phyloP scores from a whole-genome alignment of 2,797 vertebrate genomes.

The Rhadinocentrus ornatus region DNA sequence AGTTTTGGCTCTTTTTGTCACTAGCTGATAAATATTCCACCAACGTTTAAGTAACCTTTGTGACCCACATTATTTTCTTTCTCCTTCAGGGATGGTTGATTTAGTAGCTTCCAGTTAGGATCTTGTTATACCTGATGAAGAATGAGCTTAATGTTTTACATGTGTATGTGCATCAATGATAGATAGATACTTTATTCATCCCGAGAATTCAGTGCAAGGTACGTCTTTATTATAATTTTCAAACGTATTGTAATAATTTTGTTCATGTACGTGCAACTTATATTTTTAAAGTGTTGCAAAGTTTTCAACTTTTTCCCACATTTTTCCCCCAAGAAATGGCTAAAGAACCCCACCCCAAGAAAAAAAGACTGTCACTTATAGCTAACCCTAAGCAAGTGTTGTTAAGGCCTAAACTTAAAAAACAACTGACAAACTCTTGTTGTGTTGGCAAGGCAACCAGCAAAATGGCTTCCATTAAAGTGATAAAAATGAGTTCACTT shows the following conservation, averaged over 20 bases:
- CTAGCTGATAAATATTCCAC: conserved; percentile 3
- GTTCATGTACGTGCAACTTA: too few species aligned
- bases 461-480: too few species aligned
- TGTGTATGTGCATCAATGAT: neutral
- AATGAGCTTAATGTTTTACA: neutral
- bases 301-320: neutral
- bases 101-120: neutral
- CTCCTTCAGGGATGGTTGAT: neutral
- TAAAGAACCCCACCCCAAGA: too few species aligned
- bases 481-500: too few species aligned
- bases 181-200: too few species aligned
- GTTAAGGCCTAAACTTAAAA: neutral
- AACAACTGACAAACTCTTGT: neutral
- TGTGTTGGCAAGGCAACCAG: too few species aligned
- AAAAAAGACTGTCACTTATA: too few species aligned
- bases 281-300: neutral
- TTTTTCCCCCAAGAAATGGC: too few species aligned
- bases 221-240: neutral
- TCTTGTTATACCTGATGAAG: neutral
- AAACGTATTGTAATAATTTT: neutral
- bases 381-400: too few species aligned
- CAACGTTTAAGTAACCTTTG: conserved; percentile 20
- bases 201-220: neutral
- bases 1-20: conserved; percentile 7
- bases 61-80: conserved; percentile 7